Conservation (phyloP, 2,797 vertebrate species). For the Peromyscus attwateri region DNA sequence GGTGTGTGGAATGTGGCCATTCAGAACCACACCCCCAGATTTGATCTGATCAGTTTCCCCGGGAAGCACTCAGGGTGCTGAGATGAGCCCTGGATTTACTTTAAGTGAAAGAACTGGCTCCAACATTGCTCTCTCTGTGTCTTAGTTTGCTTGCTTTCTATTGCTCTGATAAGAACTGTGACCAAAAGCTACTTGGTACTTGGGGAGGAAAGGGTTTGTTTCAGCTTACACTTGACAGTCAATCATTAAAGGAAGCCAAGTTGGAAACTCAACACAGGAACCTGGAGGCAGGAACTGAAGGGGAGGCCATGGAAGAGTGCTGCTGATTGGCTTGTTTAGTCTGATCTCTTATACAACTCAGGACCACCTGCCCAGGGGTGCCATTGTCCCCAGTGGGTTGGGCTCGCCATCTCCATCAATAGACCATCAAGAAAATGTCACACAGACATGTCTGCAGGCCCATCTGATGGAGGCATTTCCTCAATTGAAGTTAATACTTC, state of each 20-base stretch:
- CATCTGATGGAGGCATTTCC: too few relatives aligned
- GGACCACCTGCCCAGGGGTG: neutral
- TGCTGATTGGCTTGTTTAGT: neutral
- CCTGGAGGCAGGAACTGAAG: neutral
- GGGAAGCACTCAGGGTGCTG: neutral
- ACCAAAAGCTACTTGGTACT: neutral
- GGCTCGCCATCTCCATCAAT: neutral
- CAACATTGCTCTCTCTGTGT: neutral
- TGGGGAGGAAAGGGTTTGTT: neutral
- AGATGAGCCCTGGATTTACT: neutral
- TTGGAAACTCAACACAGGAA: neutral
- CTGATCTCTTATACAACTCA: neutral
- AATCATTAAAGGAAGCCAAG: neutral
- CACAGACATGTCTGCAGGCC: neutral
- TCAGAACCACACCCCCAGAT: neutral
- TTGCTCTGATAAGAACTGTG: neutral
- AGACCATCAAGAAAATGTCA: neutral
- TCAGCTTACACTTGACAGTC: neutral
- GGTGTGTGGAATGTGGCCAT: neutral
- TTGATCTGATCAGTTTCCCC: neutral
- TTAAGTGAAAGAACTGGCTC: neutral
- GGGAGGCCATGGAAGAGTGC: neutral
- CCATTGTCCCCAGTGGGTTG: neutral
- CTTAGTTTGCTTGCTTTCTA: neutral
- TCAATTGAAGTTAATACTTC: neutral